Evolutionary conservation across 2,113 vertebrate genomes (phyloP), one percentile per base, ranked within the genome.

Genomic region (Ranitomeya variabilis): DNA sequence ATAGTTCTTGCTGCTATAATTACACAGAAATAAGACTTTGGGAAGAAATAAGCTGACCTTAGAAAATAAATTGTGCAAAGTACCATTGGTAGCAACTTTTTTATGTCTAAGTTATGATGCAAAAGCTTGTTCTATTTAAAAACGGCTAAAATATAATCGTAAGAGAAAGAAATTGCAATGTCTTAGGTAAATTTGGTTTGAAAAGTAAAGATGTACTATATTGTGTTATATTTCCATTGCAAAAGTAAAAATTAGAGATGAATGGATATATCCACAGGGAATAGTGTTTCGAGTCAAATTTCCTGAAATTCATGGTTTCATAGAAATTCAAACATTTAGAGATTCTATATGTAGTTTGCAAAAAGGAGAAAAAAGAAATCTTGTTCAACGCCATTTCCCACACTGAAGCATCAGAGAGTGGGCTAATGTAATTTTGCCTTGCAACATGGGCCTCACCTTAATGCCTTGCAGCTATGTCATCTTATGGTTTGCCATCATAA

Each of bases 1-100:
- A 66, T 67, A 52, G 37, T 83, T 66, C 80, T 64, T 19, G 52
- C 60, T n/a, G 62, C 11, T 67, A 66, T 83, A 83, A 83, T 83
- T 83, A 67, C 64, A 45, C 67, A 67, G 60, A 83, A 45, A 45
- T 83, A 66, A 51, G 60, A 66, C 19, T 83, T 23, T 54, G 54
- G 16, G 60, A 67, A 52, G 37, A 83, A 83, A 83, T 45, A 62
- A 62, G 80, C 26, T 62, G n/a, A 81, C 80, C 59, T 62, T 62
- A 81, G 77, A 57, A 80, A 11, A 57, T 57, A 80, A 80, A 80
- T 10, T 80, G 52, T 26, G 21, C 54, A 57, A 57, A 80, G 6
- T 26, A 57, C 8, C 26, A 23, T 26, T 57, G 77, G 77, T 26
- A 80, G 77, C 52, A 80, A 23, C 57, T 79, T 80, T 16, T 14